Conservation (phyloP, 2,797 vertebrate species). For the Sebastes miniatus region DNA sequence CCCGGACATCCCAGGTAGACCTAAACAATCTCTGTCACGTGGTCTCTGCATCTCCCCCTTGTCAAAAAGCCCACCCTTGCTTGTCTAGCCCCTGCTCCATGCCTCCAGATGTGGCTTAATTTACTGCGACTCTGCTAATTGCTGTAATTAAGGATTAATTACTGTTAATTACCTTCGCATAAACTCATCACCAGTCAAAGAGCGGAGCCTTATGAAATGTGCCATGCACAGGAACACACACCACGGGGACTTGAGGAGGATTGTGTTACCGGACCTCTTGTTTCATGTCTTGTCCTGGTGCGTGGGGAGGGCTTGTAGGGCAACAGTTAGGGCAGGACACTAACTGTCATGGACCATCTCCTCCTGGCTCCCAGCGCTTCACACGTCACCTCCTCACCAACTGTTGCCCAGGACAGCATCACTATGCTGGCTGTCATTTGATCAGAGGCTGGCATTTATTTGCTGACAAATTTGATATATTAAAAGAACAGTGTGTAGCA, state of each 20-base stretch:
- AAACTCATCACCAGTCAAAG: constrained; percentile 99
- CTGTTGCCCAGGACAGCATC: constrained; percentile 56
- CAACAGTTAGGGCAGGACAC: constrained; percentile 67
- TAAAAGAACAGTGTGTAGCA: background rate
- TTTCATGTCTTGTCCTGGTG: constrained; percentile 66
- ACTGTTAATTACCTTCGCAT: constrained; percentile 99
- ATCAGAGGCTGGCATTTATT: constrained; percentile 36
- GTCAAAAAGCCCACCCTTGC: constrained; percentile 71
- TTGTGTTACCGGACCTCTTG: constrained; percentile 72
- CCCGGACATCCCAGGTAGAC: constrained; percentile 75
- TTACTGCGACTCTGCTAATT: constrained; percentile 99
- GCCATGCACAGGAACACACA: constrained; percentile 88
- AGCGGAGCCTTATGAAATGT: constrained; percentile 99
- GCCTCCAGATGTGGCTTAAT: constrained; percentile 99
- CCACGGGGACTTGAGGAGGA: constrained; percentile 71
- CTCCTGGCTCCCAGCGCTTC: constrained; percentile 51
- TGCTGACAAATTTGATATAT: background rate
- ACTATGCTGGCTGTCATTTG: constrained; percentile 45
- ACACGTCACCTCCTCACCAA: constrained; percentile 66
- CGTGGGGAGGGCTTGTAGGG: constrained; percentile 77
- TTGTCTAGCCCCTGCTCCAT: constrained; percentile 84
- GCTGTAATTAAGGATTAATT: constrained; percentile 99
- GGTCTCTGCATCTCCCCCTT: constrained; percentile 79
- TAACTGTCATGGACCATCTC: constrained; percentile 68
- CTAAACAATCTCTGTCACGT: constrained; percentile 86